Percentiles rank a stretch among this genome's conserved stretches.
Evolutionary conservation across 1,140 invertebrate genomes (phyloP).

Genomic region (Diachasmimorpha longicaudata): DNA sequence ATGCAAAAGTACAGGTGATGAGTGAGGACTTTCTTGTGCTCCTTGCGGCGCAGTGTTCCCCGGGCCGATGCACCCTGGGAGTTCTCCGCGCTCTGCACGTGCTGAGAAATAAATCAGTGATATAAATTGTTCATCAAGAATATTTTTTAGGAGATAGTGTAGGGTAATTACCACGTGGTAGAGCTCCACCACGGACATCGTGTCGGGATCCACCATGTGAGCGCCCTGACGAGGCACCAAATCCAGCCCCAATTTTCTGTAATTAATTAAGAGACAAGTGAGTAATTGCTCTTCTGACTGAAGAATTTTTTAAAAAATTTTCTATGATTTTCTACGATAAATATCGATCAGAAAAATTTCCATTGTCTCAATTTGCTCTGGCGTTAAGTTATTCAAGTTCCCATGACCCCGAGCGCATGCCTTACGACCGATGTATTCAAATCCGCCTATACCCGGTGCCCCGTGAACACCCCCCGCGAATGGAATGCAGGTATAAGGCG

Average conservation of each 20-base stretch:
- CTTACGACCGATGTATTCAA: slow-evolving; percentile 41
- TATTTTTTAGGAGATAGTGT: neutral
- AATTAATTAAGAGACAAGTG: slow-evolving; percentile 57
- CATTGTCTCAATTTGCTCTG: neutral
- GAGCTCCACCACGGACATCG: slow-evolving; percentile 85
- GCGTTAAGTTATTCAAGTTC: slow-evolving; percentile 37
- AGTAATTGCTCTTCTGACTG: no score
- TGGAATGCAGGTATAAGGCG: slow-evolving; percentile 41
- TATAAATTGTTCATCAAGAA: neutral
- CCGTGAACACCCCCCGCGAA: slow-evolving; percentile 28
- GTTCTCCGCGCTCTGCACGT: slow-evolving; percentile 81
- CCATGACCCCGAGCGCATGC: slow-evolving; percentile 42
- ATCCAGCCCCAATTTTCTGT: slow-evolving; percentile 89
- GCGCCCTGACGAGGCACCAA: slow-evolving; percentile 86
- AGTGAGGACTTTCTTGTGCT: slow-evolving; percentile 72
- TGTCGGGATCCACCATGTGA: slow-evolving; percentile 86
- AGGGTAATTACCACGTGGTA: slow-evolving; percentile 75
- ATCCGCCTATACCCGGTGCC: neutral
- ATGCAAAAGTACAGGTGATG: slow-evolving; percentile 89
- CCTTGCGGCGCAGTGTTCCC: slow-evolving; percentile 74
- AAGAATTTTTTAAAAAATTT: no score
- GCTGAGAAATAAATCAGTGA: slow-evolving; percentile 56
- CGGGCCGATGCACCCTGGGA: slow-evolving; percentile 78
- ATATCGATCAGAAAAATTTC: neutral
- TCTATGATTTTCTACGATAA: no score